Evolutionary conservation across 1,140 invertebrate species (phyloP).

Genomic region (Bombus affinis): DNA sequence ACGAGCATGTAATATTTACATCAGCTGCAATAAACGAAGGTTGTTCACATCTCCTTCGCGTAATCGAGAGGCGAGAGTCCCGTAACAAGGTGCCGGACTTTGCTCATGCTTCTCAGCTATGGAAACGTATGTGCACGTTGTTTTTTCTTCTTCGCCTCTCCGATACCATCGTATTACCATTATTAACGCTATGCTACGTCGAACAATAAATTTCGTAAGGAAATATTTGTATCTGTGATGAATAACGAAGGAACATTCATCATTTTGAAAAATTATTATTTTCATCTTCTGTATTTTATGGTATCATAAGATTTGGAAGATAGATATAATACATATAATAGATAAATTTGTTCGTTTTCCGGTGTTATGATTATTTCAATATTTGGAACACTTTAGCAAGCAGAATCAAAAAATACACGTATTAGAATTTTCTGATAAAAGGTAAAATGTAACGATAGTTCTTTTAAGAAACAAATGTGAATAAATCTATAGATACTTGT

Average conservation of each 20-base stretch:
- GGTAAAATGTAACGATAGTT: too few relatives aligned
- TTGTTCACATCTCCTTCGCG: slow-evolving; percentile 70
- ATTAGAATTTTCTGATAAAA: neutral
- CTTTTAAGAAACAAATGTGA: too few relatives aligned
- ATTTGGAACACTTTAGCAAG: neutral
- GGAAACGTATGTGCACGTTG: slow-evolving; percentile 4
- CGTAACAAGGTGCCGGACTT: slow-evolving; percentile 68
- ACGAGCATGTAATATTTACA: slow-evolving; percentile 76
- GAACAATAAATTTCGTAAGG: slow-evolving; percentile 6
- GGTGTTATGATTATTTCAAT: neutral
- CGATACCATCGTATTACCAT: neutral
- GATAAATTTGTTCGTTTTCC: neutral
- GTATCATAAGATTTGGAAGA: neutral
- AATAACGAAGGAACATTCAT: neutral
- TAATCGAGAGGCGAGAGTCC: slow-evolving; percentile 65
- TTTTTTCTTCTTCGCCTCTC: slow-evolving; percentile 23
- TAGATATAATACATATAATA: neutral
- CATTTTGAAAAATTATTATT: neutral
- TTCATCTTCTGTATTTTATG: too few relatives aligned
- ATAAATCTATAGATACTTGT: too few relatives aligned
- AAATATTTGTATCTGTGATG: neutral
- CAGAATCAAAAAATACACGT: neutral
- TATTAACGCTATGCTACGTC: neutral
- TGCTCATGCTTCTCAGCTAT: slow-evolving; percentile 40
- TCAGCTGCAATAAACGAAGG: slow-evolving; percentile 69